Percentiles rank a stretch among this genome's conserved stretches.
phyloP scores from a whole-genome alignment of 2,888 invertebrate species.

The Euplexia lucipara region DNA sequence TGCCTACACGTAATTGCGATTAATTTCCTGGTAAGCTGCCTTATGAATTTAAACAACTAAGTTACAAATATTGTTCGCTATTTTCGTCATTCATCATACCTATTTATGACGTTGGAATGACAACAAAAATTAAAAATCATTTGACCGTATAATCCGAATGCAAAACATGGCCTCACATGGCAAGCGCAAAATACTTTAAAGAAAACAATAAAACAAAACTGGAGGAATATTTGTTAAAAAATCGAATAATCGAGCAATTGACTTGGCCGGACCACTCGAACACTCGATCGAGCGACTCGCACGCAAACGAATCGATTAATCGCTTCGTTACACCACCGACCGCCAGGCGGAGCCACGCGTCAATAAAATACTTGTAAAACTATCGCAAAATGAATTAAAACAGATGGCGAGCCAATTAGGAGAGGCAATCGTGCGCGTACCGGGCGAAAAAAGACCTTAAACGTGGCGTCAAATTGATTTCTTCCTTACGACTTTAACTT shows the following conservation, averaged over 20 bases:
- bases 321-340: slow-evolving; percentile 84
- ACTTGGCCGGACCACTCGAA: slow-evolving; percentile 74
- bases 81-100: slow-evolving; percentile 1
- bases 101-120: slow-evolving; percentile 32
- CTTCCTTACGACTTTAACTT: slow-evolving; percentile 67
- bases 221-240: slow-evolving; percentile 77
- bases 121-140: slow-evolving; percentile 52
- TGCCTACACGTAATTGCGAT: slow-evolving; percentile 54
- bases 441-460: slow-evolving; percentile 85
- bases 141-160: slow-evolving; percentile 49
- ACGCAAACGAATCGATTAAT: slow-evolving; percentile 90
- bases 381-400: slow-evolving; percentile 91
- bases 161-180: slow-evolving; percentile 52
- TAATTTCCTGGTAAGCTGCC: slow-evolving; percentile 57
- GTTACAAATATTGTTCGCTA: slow-evolving; percentile 5
- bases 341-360: slow-evolving; percentile 89
- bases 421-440: slow-evolving; percentile 90
- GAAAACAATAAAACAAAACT: slow-evolving; percentile 71
- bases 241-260: slow-evolving; percentile 80
- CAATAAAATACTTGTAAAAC: slow-evolving; percentile 91
- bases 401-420: slow-evolving; percentile 91
- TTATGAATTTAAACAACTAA: slow-evolving; percentile 32
- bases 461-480: slow-evolving; percentile 69
- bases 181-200: slow-evolving; percentile 40
- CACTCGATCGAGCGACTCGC: slow-evolving; percentile 82